Evolutionary conservation across 2,113 vertebrate species (phyloP).

Genomic region (Phycodurus eques): DNA sequence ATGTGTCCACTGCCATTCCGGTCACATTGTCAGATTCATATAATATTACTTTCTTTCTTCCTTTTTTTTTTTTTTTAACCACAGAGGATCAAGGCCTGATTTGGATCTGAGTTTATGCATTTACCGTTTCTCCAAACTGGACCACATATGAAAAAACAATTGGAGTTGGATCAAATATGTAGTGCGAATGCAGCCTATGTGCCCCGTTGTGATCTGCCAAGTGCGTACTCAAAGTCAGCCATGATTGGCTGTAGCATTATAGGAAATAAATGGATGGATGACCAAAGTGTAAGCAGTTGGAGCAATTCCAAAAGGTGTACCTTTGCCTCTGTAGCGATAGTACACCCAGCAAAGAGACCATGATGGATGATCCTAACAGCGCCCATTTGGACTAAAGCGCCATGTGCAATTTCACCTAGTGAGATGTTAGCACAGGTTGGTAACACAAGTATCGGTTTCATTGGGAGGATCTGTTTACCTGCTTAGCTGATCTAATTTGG

Average conservation of each 20-base stretch:
- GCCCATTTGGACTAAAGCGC: conserved; percentile 58
- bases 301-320: conserved; percentile 7
- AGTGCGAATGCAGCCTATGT: background rate
- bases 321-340: conserved; percentile 4
- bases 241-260: background rate
- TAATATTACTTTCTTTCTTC: too few relatives aligned
- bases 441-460: conserved; percentile 56
- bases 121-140: too few relatives aligned
- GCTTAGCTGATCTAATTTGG: conserved; percentile 56
- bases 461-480: conserved; percentile 62
- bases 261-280: background rate
- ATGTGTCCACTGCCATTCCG: too few relatives aligned
- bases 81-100: too few relatives aligned
- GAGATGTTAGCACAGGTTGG: conserved; percentile 56
- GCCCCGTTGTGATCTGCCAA: background rate
- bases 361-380: conserved; percentile 50
- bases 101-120: too few relatives aligned
- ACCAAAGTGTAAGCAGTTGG: background rate
- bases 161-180: too few relatives aligned
- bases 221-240: background rate
- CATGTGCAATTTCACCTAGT: conserved; percentile 48
- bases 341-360: background rate
- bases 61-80: too few relatives aligned
- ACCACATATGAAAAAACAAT: too few relatives aligned
- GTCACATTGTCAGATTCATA: too few relatives aligned